A percentile compares a stretch with the other conserved stretches of the same genome.
Evolutionary conservation across 2,888 invertebrate genomes (phyloP).

Genomic region (Xestia c-nigrum): DNA sequence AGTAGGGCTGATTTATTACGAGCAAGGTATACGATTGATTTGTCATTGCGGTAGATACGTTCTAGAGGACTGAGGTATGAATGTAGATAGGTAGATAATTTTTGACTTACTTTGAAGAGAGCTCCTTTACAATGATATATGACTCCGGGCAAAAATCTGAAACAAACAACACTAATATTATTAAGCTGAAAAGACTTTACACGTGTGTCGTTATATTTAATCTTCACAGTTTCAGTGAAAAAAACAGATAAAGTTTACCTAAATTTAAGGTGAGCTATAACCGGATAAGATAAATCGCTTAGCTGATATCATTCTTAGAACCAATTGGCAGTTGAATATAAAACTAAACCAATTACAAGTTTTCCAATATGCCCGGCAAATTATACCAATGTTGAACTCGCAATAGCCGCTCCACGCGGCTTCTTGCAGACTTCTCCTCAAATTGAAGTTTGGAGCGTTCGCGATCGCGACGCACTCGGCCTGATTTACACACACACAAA

Average conservation of each 20-base stretch:
- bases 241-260: slow-evolving; percentile 11
- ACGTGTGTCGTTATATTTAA: slow-evolving; percentile 15
- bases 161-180: slow-evolving; percentile 72
- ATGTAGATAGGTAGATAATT: background rate
- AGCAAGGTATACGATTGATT: slow-evolving; percentile 59
- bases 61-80: background rate
- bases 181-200: slow-evolving; percentile 32
- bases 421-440: slow-evolving; percentile 77
- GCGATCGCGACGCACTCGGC: slow-evolving; percentile 69
- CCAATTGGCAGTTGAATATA: slow-evolving; percentile 83
- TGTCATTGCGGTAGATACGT: slow-evolving; percentile 62
- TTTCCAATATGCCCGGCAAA: slow-evolving; percentile 87
- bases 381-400: slow-evolving; percentile 86
- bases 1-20: slow-evolving; percentile 60
- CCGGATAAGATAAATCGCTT: slow-evolving; percentile 69
- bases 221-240: background rate
- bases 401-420: slow-evolving; percentile 78
- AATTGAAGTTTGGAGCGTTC: slow-evolving; percentile 77
- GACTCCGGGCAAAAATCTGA: slow-evolving; percentile 89
- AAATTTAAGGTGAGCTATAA: slow-evolving; percentile 39
- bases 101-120: slow-evolving; percentile 83
- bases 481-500: slow-evolving; percentile 64
- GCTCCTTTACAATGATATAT: slow-evolving; percentile 86
- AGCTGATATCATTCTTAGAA: slow-evolving; percentile 82
- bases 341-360: slow-evolving; percentile 89